Evolutionary conservation across 2,888 invertebrate species (phyloP), one percentile per base, ranked within the genome.

Genomic region (Agrotis ipsilon): DNA sequence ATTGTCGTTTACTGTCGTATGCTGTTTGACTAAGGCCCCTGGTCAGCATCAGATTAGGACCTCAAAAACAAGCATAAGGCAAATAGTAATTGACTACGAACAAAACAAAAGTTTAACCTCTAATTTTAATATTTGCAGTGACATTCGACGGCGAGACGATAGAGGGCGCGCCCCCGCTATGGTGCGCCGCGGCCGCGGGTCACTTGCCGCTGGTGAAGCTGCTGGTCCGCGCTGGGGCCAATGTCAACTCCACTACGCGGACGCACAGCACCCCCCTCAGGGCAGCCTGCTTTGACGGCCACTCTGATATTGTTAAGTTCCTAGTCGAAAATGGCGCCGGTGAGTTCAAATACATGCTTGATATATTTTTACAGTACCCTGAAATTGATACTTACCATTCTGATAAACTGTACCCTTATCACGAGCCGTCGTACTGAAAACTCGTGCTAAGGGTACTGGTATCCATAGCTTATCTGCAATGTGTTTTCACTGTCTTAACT

Each of bases 111-210:
- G 5, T 24, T 19, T 43, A 43, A 51, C 18, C 14, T 21, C 5
- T 39, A 1, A 7, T 68, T 1, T 18, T 62, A 0, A 2, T 74
- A 39, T 51, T 64, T 72, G 84, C 97, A 97, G 99, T 99, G 79
- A 98, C 98, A 85, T 99, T 99, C 93, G 99, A 99, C 93, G 99
- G 99, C 11, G 99, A 99, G 93, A 98, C 98, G 81, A 99, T 99
- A 91, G 99, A 99, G 92, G 99, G 98, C 82, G 99, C 99, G 1
- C 99, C 99, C 18, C 99, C 99, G 0, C 94, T 99, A 58, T 99
- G 99, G 99, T 99, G 99, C 94, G 99, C 99, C 21, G 98, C 99
- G 1, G 99, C 99, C 1, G 99, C 99, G 0, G 99, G 99, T 46
- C 98, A 99, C 95, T 92, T 98, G 84, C 97, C 98, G 62, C 97